phyloP scores from a whole-genome alignment of 2,888 invertebrate species.

The Leptinotarsa juncta region DNA sequence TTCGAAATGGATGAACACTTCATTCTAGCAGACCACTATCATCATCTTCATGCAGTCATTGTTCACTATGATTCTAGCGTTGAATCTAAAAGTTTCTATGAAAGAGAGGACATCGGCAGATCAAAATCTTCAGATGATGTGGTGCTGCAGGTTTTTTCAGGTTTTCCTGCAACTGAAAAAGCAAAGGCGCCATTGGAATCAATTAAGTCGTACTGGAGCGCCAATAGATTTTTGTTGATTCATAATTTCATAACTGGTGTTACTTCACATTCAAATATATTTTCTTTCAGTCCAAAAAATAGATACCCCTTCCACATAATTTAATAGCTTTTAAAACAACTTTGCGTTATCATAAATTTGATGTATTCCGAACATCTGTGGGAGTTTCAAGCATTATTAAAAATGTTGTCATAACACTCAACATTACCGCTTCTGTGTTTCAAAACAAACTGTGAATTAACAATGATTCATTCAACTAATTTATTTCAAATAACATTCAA shows the following conservation, averaged over 20 bases:
- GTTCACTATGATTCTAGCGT: too few species aligned
- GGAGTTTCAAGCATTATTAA: background rate
- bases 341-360: slow-evolving; percentile 41
- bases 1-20: too few species aligned
- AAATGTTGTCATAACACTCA: slow-evolving; percentile 12
- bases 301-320: slow-evolving; percentile 21
- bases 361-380: slow-evolving; percentile 43
- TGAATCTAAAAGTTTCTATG: too few species aligned
- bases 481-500: slow-evolving; percentile 8
- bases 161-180: too few species aligned
- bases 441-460: slow-evolving; percentile 4
- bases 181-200: too few species aligned
- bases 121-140: too few species aligned
- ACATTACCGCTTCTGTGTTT: slow-evolving; percentile 4
- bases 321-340: slow-evolving; percentile 43
- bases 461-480: slow-evolving; percentile 1
- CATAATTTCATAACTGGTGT: background rate
- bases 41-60: too few species aligned
- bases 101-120: too few species aligned
- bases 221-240: too few species aligned
- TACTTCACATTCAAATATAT: background rate
- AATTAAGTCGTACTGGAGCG: too few species aligned
- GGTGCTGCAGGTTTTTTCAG: too few species aligned
- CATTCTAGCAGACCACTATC: too few species aligned
- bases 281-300: background rate